A percentile compares a stretch with the other conserved stretches of the same genome.
These are phyloP conservation scores for Trimorus sp. DNA, from an alignment of 2,888 invertebrate genomes.

Conservation along the genomic window DNA sequence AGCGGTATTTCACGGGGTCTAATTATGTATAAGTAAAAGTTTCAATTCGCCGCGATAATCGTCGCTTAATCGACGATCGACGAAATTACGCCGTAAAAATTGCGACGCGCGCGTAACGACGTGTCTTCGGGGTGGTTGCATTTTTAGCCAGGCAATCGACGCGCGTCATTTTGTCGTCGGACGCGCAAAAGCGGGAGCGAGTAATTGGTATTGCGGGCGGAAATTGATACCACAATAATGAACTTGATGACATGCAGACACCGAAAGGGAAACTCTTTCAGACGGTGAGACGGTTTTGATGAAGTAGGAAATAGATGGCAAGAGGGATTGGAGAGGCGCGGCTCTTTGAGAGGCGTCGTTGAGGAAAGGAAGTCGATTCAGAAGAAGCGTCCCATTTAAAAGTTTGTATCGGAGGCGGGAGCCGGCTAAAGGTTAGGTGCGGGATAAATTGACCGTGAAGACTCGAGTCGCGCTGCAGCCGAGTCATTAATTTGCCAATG, in stretches of 20 bases:
- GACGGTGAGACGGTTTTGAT: conserved; percentile 59
- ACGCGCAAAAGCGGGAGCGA: conserved; percentile 54
- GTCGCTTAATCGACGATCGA: too few species aligned
- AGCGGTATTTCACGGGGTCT: too few species aligned
- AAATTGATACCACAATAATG: conserved; percentile 74
- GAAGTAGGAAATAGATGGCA: conserved; percentile 50
- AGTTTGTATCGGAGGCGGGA: conserved; percentile 76
- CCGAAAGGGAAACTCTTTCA: conserved; percentile 51
- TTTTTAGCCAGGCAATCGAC: conserved; percentile 34
- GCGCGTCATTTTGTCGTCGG: conserved; percentile 39
- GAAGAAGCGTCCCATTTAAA: conserved; percentile 79
- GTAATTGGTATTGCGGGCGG: conserved; percentile 72
- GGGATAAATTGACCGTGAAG: conserved; percentile 76
- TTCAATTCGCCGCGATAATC: too few species aligned
- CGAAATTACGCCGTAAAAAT: neutral
- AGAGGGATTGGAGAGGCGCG: conserved; percentile 41
- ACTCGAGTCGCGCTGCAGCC: conserved; percentile 62
- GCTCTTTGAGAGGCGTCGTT: conserved; percentile 72
- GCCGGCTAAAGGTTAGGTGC: conserved; percentile 57
- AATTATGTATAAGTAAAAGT: too few species aligned
- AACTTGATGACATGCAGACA: conserved; percentile 71
- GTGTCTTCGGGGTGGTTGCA: conserved; percentile 5
- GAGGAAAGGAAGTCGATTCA: conserved; percentile 76
- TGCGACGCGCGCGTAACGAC: conserved; percentile 5
- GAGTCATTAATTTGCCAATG: conserved; percentile 65